Evolutionary conservation across 1,140 invertebrate species (phyloP), one percentile per base, ranked within the genome.

Genomic region (Neodiprion pinetum): DNA sequence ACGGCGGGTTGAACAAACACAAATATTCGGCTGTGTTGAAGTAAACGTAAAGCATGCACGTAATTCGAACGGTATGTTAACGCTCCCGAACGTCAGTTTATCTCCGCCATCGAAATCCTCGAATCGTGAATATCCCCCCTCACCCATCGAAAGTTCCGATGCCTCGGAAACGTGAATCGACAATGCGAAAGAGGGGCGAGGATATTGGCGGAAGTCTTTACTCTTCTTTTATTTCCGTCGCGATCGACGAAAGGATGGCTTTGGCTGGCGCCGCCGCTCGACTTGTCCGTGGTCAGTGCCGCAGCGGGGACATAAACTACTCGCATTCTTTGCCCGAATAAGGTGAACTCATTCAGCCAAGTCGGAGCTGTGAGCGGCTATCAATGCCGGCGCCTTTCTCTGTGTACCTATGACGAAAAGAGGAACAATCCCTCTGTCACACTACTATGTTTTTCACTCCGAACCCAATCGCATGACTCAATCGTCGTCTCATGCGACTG

Each of bases 321-420:
- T 61, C 53, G 53, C 53, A 61, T 61, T 61, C 53, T 61, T 17
- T 61, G 53, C 11, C 53, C 53, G 53, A 61, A 61, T 61, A 61
- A 61, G 53, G 53, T 14, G n/a, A 61, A 61, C n/a, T 61, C 53
- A 61, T 61, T 61, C 53, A 61, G 53, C 28, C 28, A 40, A 40
- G 28, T 40, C 28, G 5, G 28, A 40, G 28, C 28, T 40, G 28
- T 40, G 28, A 40, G 28, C 28, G 5, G 2, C 28, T 61, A 61
- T 61, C 53, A 9, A 61, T 5, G 9, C 53, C 53, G 5, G 11
- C 11, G 11, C n/a, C 53, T 61, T 61, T 17, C 53, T 17, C n/a
- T 61, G 11, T 61, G 53, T 17, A 40, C 5, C 28, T 40, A 40
- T 5, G 5, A 3, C 1, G 28, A 40, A 40, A 40, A 1, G 28